These are phyloP conservation scores for Leptinotarsa peninsularis DNA, from an alignment of 2,888 invertebrate species.

Conservation along the genomic window DNA sequence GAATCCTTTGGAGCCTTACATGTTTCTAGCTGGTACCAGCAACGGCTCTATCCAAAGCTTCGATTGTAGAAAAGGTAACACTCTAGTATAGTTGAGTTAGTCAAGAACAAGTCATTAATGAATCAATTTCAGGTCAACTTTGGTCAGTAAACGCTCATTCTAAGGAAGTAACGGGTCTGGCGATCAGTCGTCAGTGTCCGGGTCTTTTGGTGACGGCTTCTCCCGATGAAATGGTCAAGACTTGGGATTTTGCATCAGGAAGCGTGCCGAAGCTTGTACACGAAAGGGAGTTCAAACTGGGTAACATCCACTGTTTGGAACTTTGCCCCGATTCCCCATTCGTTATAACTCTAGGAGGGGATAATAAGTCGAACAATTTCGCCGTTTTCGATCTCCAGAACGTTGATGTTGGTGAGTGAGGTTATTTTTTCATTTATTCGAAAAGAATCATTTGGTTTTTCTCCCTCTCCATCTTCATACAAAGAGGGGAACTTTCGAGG, in stretches of 20 bases:
- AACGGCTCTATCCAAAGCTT: conserved; percentile 78
- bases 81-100: neutral
- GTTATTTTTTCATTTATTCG: neutral
- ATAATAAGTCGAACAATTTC: conserved; percentile 82
- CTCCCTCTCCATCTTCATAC: too few relatives aligned
- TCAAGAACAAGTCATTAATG: conserved; percentile 20
- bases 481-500: too few relatives aligned
- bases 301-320: conserved; percentile 78
- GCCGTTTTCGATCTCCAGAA: conserved; percentile 75
- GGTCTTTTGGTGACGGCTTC: conserved; percentile 84
- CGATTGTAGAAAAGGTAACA: conserved; percentile 75
- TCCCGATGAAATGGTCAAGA: conserved; percentile 84
- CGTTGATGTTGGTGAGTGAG: conserved; percentile 65
- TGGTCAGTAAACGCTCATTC: conserved; percentile 74
- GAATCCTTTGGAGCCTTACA: conserved; percentile 83
- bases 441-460: too few relatives aligned
- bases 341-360: conserved; percentile 86
- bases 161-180: conserved; percentile 86
- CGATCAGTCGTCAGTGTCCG: conserved; percentile 78
- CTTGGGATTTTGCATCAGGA: conserved; percentile 79
- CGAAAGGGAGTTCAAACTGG: conserved; percentile 75
- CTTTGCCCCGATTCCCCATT: conserved; percentile 86
- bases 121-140: conserved; percentile 53
- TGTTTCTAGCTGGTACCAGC: conserved; percentile 78
- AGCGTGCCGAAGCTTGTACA: conserved; percentile 62